Percentiles rank a stretch among this genome's conserved stretches.
Evolutionary conservation across 2,113 vertebrate genomes (phyloP).

Genomic region (Ellobius talpinus): DNA sequence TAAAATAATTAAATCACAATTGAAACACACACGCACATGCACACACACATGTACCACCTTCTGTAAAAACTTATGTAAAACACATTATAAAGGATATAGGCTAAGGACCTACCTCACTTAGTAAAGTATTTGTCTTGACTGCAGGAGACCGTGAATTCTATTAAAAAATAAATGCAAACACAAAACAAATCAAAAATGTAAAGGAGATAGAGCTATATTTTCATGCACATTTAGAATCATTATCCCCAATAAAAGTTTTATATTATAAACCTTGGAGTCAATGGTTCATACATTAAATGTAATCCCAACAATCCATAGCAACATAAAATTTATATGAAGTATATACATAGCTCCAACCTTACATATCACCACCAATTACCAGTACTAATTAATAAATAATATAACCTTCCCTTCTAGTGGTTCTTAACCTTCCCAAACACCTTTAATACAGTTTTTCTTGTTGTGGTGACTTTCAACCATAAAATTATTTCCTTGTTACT

Average conservation of each 20-base stretch:
- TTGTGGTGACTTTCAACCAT: neutral
- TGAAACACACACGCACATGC: no score
- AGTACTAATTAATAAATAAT: neutral
- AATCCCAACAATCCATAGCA: neutral
- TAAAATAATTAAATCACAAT: neutral
- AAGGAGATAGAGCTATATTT: neutral
- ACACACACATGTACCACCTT: neutral
- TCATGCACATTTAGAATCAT: neutral
- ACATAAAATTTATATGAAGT: neutral
- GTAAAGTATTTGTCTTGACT: neutral
- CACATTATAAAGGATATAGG: neutral
- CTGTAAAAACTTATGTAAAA: neutral
- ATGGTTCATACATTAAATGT: neutral
- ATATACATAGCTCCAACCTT: neutral
- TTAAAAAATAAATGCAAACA: neutral
- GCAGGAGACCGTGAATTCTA: neutral
- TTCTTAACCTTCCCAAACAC: neutral
- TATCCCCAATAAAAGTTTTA: neutral
- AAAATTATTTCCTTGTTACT: neutral
- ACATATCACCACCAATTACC: neutral
- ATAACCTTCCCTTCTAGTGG: neutral
- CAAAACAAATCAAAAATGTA: neutral
- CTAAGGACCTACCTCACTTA: neutral
- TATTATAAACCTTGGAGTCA: neutral
- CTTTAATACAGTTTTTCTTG: neutral